phyloP scores from a whole-genome alignment of 2,797 vertebrate species.

The Urophycis tenuis region DNA sequence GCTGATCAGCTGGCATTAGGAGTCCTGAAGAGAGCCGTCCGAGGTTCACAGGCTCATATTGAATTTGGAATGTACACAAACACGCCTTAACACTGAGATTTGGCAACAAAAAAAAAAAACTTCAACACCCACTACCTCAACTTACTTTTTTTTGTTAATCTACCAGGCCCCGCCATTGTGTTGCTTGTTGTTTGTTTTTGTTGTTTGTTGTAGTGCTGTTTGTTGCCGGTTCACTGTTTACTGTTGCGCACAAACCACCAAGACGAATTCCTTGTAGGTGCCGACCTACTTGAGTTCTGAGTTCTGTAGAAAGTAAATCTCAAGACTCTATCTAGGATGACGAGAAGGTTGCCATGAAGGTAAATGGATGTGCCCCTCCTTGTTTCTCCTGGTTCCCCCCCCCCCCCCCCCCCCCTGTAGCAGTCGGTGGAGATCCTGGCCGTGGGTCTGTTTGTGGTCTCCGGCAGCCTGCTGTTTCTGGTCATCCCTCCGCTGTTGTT shows the following conservation, averaged over 20 bases:
- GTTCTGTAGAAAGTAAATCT: not conserved
- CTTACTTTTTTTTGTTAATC: no score
- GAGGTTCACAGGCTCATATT: not conserved
- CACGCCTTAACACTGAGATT: not conserved
- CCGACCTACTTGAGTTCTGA: no score
- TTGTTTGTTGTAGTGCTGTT: no score
- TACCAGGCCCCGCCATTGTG: no score
- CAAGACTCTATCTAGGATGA: not conserved
- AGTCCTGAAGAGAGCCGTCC: not conserved
- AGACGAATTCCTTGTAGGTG: no score
- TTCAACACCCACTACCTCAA: not conserved
- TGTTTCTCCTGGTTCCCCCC: not conserved
- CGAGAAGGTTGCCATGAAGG: not conserved
- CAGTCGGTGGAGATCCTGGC: conserved; percentile 73
- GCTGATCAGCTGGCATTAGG: not conserved
- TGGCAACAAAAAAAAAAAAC: no score
- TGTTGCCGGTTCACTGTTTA: no score
- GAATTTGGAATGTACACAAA: not conserved
- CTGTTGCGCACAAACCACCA: no score
- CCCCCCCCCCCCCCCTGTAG: conserved; percentile 31
- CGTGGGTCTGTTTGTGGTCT: conserved; percentile 71
- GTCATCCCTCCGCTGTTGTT: conserved; percentile 84
- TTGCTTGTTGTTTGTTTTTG: no score
- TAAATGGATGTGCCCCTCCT: not conserved
- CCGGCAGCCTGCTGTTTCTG: conserved; percentile 79